Base-by-base conservation (phyloP, 30 jellyfish, hydroid and myxozoan species). In the Mastigias papua region DNA sequence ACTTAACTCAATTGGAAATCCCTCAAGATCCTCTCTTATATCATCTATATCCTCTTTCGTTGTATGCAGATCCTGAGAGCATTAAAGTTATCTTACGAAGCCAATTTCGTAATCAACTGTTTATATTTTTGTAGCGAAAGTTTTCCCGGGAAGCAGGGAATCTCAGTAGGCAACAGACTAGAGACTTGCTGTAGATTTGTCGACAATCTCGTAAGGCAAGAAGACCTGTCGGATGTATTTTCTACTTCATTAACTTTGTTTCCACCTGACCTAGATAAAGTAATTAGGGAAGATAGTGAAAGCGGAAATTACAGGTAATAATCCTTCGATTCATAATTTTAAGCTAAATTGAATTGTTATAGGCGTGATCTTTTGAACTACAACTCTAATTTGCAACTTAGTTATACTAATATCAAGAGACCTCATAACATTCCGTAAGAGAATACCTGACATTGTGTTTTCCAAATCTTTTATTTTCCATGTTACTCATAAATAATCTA, bases 181-280 rank as follows among this genome's bases (percentile, higher is more conserved):
- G 80, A 71, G 35, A 34, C 26, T 17, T n/a, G 83, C 28, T 92
- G 98, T 70, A 61, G 81, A 25, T 86, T 86, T 58, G 65, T 84
- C 8, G 98, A 92, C 86, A 85, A 76, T 26, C 35, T 92, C 22
- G 90, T 81, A 20, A 70, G 96, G 20, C 90, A 92, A 68, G 93
- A 92, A 31, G 54, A 73, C 3, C 62, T 82, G 6, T 25, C 83
- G 13, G 96, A 79, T 37, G 28, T 92, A 78, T 92, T 92, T 75
- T 60, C 94, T 30, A 37, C 90, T 8, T 93, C 92, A 32, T 68
- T 92, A 7, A 87, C 75, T 6, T 79, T 92, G 57, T 92, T 84
- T 76, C 89, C 97, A 26, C 94, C 97, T 23, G 92, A 84, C 65
- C 37, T 85, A 17, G 98, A 92, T 37, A 85, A 51, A 48, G 30